These are phyloP conservation scores for Neoscelio sp. DNA, from an alignment of 2,888 invertebrate species.

Conservation along the genomic window DNA sequence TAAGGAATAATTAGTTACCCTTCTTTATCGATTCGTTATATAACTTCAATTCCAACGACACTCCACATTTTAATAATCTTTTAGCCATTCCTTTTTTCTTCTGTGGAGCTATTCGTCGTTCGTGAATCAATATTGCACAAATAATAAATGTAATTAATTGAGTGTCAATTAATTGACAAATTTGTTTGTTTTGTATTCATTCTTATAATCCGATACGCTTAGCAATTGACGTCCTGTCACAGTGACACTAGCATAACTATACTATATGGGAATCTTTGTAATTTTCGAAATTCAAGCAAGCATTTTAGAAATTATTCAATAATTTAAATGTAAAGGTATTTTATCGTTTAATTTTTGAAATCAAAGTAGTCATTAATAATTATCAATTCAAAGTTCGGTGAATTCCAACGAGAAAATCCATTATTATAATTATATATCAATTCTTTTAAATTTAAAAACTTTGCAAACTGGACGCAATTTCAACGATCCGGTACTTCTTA, in stretches of 20 bases:
- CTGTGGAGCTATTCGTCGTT: not conserved
- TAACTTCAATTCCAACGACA: not conserved
- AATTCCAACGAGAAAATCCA: not conserved
- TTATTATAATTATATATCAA: conserved; percentile 7
- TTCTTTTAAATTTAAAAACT: not conserved
- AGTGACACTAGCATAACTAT: conserved; percentile 20
- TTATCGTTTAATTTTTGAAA: conserved; percentile 1
- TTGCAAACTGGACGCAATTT: not conserved
- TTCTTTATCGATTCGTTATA: conserved; percentile 6
- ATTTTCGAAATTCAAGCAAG: conserved; percentile 18
- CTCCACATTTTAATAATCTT: not conserved
- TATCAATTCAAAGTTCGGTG: not conserved
- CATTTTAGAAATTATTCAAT: too few relatives aligned
- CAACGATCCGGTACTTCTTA: conserved; percentile 10
- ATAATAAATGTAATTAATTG: too few relatives aligned
- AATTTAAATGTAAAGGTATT: too few relatives aligned
- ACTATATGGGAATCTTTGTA: conserved; percentile 22
- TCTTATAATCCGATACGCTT: conserved; percentile 17
- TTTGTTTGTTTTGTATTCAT: not conserved
- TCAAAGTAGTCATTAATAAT: too few relatives aligned
- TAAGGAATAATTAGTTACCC: conserved; percentile 29
- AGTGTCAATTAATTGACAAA: conserved; percentile 3
- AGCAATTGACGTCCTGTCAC: not conserved
- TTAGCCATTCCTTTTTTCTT: not conserved
- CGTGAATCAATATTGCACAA: not conserved